phyloP scores from a whole-genome alignment of 2,797 vertebrate species.

The Rhinichthys osculus region DNA sequence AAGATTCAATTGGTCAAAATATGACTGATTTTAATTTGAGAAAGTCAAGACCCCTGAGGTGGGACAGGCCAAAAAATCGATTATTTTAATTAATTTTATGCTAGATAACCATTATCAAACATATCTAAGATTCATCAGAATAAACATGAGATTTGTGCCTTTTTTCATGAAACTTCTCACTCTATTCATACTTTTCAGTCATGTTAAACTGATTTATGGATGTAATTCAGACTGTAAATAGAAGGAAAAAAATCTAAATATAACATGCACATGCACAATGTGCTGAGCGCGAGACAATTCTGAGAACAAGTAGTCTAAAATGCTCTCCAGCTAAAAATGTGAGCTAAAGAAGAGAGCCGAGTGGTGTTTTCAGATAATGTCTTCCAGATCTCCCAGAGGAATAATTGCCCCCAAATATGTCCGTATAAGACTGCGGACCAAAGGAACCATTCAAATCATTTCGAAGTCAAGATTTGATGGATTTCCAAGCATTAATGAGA shows the following conservation, averaged over 20 bases:
- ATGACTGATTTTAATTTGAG: not conserved
- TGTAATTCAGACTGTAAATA: constrained; percentile 7
- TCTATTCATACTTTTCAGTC: not conserved
- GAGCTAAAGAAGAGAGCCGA: constrained; percentile 59
- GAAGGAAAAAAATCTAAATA: not conserved
- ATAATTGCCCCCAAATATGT: constrained; percentile 72
- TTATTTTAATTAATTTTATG: not conserved
- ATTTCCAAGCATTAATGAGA: constrained; percentile 55
- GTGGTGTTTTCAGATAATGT: constrained; percentile 76
- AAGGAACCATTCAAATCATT: constrained; percentile 62
- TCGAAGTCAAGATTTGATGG: constrained; percentile 59
- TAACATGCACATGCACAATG: not conserved
- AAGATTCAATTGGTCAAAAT: too few relatives aligned
- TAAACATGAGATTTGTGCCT: not conserved
- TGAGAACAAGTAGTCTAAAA: constrained; percentile 6
- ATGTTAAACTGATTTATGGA: constrained; percentile 1
- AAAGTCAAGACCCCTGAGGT: not conserved
- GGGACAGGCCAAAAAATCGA: not conserved
- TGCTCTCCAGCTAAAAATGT: constrained; percentile 36
- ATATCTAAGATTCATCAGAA: not conserved
- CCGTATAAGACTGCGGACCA: constrained; percentile 60
- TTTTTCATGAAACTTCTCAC: not conserved
- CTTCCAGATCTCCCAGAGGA: constrained; percentile 77
- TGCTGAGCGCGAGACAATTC: not conserved
- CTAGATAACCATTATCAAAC: not conserved